phyloP scores from a whole-genome alignment of 2,113 vertebrate genomes.

The Oplegnathus fasciatus region DNA sequence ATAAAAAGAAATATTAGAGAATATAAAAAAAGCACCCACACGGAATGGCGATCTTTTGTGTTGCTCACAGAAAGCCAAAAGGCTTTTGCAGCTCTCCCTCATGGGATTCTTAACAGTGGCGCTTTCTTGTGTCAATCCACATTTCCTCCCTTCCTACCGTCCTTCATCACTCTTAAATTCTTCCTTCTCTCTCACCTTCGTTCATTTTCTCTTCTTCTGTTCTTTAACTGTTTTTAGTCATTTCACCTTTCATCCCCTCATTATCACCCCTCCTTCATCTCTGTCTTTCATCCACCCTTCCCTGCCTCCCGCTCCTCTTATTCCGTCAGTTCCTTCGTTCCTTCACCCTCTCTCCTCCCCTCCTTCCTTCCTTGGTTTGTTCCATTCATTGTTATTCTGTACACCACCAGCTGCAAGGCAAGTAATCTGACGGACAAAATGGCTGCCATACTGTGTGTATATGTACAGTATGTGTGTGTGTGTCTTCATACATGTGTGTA shows the following conservation, averaged over 20 bases:
- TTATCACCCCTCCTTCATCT: background rate
- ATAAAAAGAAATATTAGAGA: too few species aligned
- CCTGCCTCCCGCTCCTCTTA: background rate
- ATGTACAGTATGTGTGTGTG: background rate
- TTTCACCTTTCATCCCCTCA: background rate
- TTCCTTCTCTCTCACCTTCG: background rate
- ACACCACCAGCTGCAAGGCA: slow-evolving; percentile 37
- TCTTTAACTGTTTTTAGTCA: background rate
- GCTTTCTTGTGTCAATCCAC: background rate
- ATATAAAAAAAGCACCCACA: background rate
- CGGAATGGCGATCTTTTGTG: background rate
- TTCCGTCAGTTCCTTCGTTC: background rate
- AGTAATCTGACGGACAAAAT: slow-evolving; percentile 21
- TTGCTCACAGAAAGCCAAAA: background rate
- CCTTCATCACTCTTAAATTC: background rate
- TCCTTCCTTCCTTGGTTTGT: background rate
- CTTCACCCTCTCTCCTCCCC: background rate
- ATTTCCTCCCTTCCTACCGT: background rate
- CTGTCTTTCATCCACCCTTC: background rate
- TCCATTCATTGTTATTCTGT: slow-evolving; percentile 56
- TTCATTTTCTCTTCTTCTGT: background rate
- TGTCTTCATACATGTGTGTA: background rate
- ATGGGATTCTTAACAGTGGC: background rate
- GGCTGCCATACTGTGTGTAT: background rate
- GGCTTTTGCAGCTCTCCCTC: background rate